These are phyloP conservation scores for Thalassarche chlororhynchos DNA, from an alignment of 2,113 vertebrate genomes.

Conservation along the genomic window DNA sequence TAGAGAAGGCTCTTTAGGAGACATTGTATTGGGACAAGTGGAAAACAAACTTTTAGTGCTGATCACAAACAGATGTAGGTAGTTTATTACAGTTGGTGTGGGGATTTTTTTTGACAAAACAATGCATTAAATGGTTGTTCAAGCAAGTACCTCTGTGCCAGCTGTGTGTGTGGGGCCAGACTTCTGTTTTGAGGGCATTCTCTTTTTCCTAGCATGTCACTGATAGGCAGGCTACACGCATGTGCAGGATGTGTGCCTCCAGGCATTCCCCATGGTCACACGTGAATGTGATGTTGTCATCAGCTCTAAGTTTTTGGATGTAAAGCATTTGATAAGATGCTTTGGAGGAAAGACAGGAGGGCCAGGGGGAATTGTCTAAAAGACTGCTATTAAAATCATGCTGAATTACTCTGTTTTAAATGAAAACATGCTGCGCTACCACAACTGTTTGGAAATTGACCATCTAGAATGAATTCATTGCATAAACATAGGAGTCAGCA, in stretches of 20 bases:
- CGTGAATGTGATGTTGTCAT: neutral
- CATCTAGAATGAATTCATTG: neutral
- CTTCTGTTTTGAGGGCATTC: neutral
- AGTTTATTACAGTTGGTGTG: neutral
- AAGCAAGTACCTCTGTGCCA: neutral
- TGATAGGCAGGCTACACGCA: neutral
- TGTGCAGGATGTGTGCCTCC: neutral
- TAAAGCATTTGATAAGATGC: neutral
- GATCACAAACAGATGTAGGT: neutral
- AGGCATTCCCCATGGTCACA: neutral
- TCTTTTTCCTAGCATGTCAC: neutral
- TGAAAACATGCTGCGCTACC: neutral
- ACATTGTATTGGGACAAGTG: neutral
- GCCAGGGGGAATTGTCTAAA: neutral
- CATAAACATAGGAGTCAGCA: neutral
- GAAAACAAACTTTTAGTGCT: neutral
- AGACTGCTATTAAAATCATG: neutral
- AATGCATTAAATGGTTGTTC: neutral
- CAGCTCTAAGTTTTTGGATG: neutral
- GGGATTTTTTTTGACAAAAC: neutral
- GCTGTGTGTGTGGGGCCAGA: neutral
- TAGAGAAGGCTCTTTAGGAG: neutral
- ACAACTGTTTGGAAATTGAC: neutral
- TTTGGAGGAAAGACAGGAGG: neutral
- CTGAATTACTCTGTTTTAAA: neutral